Conservation (phyloP, 2,797 vertebrate species). For the Sebastes goodei region DNA sequence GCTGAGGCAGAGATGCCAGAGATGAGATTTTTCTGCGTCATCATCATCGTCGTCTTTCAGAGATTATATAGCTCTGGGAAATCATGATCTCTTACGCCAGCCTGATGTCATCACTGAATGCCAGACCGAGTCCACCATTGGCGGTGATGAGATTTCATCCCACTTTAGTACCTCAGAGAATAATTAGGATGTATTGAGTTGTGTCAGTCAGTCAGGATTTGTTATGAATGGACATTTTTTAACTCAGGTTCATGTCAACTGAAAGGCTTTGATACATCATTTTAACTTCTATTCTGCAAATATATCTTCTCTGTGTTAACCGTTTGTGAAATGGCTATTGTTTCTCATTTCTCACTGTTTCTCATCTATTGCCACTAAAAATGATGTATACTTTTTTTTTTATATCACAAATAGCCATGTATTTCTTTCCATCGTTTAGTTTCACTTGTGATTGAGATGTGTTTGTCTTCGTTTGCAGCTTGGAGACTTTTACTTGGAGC, state of each 20-base stretch:
- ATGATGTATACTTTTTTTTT: background rate
- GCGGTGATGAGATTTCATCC: constrained; percentile 5
- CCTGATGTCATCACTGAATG: constrained; percentile 1
- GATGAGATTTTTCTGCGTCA: constrained; percentile 1
- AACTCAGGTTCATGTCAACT: background rate
- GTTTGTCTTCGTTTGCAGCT: constrained; percentile 84
- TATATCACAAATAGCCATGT: background rate
- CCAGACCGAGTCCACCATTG: constrained; percentile 16
- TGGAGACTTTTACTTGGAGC: constrained; percentile 98
- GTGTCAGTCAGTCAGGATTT: background rate
- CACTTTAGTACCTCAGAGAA: background rate
- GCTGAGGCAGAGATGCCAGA: constrained; percentile 1
- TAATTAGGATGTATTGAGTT: constrained; percentile 18
- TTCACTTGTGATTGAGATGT: background rate
- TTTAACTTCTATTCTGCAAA: background rate
- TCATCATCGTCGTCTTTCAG: background rate
- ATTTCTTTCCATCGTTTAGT: background rate
- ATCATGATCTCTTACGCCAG: background rate
- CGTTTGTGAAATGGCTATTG: background rate
- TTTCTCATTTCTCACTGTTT: background rate
- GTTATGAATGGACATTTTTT: background rate
- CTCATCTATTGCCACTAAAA: background rate
- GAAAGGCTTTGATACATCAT: background rate
- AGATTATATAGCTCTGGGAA: constrained; percentile 37
- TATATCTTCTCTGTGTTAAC: background rate